A percentile compares a stretch with the other conserved stretches of the same genome.
Conservation (phyloP, 1,140 invertebrate species). For the Cotesia glomerata region DNA sequence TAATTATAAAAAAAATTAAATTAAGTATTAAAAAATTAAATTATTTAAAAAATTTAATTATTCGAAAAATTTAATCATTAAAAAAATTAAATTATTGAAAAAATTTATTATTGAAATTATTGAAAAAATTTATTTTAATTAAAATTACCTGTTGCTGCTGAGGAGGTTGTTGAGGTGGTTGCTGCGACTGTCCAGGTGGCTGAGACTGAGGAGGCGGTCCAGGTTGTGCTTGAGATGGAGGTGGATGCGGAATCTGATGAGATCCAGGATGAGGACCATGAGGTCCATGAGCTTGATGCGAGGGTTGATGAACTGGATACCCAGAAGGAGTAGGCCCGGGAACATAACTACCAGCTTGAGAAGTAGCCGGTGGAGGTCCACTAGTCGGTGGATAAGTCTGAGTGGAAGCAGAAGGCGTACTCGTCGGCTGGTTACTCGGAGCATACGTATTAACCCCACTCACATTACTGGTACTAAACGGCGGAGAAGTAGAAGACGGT, state of each 20-base stretch:
- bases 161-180: slow-evolving; percentile 31
- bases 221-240: slow-evolving; percentile 20
- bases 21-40: no score
- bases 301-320: slow-evolving; percentile 48
- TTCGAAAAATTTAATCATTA: no score
- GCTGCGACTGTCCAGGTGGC: slow-evolving; percentile 45
- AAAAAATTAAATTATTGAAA: no score
- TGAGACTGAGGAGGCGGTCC: slow-evolving; percentile 42
- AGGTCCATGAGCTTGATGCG: slow-evolving; percentile 42
- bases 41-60: no score
- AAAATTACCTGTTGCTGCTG: slow-evolving; percentile 1
- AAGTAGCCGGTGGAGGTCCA: slow-evolving; percentile 53
- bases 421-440: slow-evolving; percentile 56
- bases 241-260: slow-evolving; percentile 31
- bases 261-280: slow-evolving; percentile 35
- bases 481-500: slow-evolving; percentile 55
- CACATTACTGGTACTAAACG: slow-evolving; percentile 52
- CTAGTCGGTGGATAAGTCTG: slow-evolving; percentile 58
- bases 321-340: slow-evolving; percentile 52
- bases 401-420: slow-evolving; percentile 59
- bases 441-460: slow-evolving; percentile 57
- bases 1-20: no score
- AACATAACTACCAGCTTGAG: slow-evolving; percentile 52
- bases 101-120: not conserved
- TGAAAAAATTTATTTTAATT: no score